Base-by-base conservation (phyloP, 2,113 vertebrate genomes). In the Nerophis lumbriciformis region DNA sequence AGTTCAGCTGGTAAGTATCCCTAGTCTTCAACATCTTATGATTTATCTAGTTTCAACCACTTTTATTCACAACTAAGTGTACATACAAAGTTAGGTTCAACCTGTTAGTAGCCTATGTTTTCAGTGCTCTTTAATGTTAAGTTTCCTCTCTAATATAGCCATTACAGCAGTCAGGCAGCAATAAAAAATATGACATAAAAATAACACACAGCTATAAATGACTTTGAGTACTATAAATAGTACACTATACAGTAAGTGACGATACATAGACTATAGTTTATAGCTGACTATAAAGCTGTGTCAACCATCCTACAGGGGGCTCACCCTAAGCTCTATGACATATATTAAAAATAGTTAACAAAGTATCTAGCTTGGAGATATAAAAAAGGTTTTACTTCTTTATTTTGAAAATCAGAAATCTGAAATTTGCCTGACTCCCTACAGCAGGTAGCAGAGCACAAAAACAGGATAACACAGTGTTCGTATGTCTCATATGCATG, bases 1-100 rank as follows among this genome's bases (percentile, higher is more conserved):
- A 19, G 65, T 92, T 16, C 79, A 6, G 13, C 39, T 92, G 88
- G 91, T 92, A 77, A 83, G 42, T 10, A 56, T 49, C 10, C 6
- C 21, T 52, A 42, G 10, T 47, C 0, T 37, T 56, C 21, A 12
- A 15, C 10, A 15, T 6, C 52, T 13, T 53, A 5, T 53, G 13
- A 12, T 36, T 12, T 4, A 7, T 15, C 13, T 13, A 13, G 35
- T 53, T 53, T 48, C 13, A 48, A 7, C 14, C 51, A 21, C 16
- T 52, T 21, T 12, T 52, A 6, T 21, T 11, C 12, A 10, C 51
- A 12, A 2, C 12, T 16, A 16, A 35, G 8, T 28, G 28, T 11
- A 28, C 19, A 10, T 52, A 21, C 19, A 35, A 5, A 35, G 10
- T n/a, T 48, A 48, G 11, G 6, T 14, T 48, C 47, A 15, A 12